phyloP scores from a whole-genome alignment of 2,888 invertebrate genomes.

The Diachrysia chrysitis region DNA sequence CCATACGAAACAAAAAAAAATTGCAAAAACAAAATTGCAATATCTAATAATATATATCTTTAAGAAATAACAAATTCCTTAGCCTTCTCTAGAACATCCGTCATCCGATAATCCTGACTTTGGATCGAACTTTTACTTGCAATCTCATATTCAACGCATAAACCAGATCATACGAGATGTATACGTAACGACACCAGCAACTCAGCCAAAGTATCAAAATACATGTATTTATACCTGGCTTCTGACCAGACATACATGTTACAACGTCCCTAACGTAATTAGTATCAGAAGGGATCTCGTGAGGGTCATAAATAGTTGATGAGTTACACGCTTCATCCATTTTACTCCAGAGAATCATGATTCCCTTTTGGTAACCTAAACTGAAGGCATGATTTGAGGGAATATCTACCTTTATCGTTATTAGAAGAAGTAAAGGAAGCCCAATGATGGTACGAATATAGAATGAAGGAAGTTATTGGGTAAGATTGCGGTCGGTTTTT shows the following conservation, averaged over 20 bases:
- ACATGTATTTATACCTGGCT: background rate
- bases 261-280: background rate
- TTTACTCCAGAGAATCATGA: constrained; percentile 9
- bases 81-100: no score
- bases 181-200: background rate
- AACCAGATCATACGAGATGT: background rate
- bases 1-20: no score
- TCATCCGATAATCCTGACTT: no score
- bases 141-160: background rate
- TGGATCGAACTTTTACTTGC: background rate
- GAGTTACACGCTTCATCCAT: background rate
- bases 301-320: constrained; percentile 12
- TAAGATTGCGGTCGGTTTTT: background rate
- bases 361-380: constrained; percentile 9
- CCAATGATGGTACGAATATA: background rate
- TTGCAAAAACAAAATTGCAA: no score
- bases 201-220: background rate
- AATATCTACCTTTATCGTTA: background rate
- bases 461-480: background rate
- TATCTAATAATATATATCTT: no score
- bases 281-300: background rate
- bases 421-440: background rate
- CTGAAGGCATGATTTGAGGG: constrained; percentile 37
- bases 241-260: constrained; percentile 1
- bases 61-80: no score